A percentile compares a stretch with the other conserved stretches of the same genome.
Conservation (phyloP, 2,888 invertebrate genomes). For the Tenthredo mesomela region DNA sequence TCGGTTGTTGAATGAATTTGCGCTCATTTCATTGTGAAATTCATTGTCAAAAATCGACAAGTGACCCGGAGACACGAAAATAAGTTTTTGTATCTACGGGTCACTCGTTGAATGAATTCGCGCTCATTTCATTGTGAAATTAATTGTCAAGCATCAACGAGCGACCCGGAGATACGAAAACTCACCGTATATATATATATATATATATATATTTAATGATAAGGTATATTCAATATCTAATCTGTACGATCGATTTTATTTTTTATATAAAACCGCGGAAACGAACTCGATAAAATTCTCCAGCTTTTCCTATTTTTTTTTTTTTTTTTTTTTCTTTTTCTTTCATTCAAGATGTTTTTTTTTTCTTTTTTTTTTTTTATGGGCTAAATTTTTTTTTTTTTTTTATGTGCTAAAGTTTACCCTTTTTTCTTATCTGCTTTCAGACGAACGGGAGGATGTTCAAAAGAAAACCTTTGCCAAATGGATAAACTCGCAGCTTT, state of each 20-base stretch:
- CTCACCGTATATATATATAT: too few relatives aligned
- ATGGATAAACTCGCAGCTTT: constrained; percentile 93
- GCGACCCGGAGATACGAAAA: too few relatives aligned
- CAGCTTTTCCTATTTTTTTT: not conserved
- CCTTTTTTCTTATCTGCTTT: constrained; percentile 72
- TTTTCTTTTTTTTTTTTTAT: too few relatives aligned
- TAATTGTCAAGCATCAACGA: too few relatives aligned
- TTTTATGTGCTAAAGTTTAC: constrained; percentile 50
- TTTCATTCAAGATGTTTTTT: not conserved
- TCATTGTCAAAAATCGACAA: too few relatives aligned
- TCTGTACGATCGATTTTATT: not conserved
- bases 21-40: too few relatives aligned
- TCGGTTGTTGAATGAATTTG: too few relatives aligned
- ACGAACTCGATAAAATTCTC: not conserved
- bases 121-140: too few relatives aligned
- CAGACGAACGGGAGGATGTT: constrained; percentile 96
- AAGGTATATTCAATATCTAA: not conserved
- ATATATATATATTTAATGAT: not conserved
- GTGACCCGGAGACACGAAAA: too few relatives aligned
- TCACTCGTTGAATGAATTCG: too few relatives aligned
- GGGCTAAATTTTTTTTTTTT: constrained; percentile 10
- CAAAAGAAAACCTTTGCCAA: constrained; percentile 97
- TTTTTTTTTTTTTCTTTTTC: not conserved
- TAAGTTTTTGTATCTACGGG: too few relatives aligned
- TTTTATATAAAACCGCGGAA: not conserved